Evolutionary conservation across 2,113 vertebrate species (phyloP).

Genomic region (Danio rerio): DNA sequence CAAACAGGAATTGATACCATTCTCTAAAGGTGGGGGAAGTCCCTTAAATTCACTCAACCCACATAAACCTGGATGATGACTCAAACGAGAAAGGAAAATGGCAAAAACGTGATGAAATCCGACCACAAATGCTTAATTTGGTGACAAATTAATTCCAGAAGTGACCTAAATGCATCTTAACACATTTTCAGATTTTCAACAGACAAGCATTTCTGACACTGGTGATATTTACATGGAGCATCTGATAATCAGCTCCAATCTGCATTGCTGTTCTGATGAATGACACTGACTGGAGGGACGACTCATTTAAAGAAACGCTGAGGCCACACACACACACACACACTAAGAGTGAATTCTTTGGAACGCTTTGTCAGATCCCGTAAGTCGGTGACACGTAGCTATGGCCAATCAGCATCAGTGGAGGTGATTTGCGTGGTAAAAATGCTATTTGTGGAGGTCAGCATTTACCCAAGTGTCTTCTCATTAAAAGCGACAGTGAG

Average conservation of each 20-base stretch:
- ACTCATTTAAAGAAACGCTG: conserved; percentile 49
- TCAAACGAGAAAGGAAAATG: conserved; percentile 63
- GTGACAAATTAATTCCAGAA: conserved; percentile 75
- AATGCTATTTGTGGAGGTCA: conserved; percentile 44
- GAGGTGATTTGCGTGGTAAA: conserved; percentile 46
- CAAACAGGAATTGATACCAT: conserved; percentile 77
- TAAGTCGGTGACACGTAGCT: conserved; percentile 22
- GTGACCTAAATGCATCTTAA: conserved; percentile 69
- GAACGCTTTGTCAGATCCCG: conserved; percentile 34
- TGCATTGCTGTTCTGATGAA: conserved; percentile 19
- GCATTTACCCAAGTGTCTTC: conserved; percentile 31
- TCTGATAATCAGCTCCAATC: conserved; percentile 48
- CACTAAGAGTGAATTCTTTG: conserved; percentile 45
- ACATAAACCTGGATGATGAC: conserved; percentile 70
- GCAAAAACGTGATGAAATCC: conserved; percentile 71
- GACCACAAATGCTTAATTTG: conserved; percentile 65
- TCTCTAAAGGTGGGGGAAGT: conserved; percentile 75
- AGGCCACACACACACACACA: conserved; percentile 19
- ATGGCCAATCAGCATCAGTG: conserved; percentile 35
- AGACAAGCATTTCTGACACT: conserved; percentile 47
- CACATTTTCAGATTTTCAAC: conserved; percentile 42
- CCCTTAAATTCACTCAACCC: conserved; percentile 69
- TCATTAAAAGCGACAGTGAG: conserved; percentile 28
- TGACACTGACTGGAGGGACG: conserved; percentile 7
- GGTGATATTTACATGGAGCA: conserved; percentile 36